Evolutionary conservation across 2,888 invertebrate genomes (phyloP).

Genomic region (Leistus spinibarbis): DNA sequence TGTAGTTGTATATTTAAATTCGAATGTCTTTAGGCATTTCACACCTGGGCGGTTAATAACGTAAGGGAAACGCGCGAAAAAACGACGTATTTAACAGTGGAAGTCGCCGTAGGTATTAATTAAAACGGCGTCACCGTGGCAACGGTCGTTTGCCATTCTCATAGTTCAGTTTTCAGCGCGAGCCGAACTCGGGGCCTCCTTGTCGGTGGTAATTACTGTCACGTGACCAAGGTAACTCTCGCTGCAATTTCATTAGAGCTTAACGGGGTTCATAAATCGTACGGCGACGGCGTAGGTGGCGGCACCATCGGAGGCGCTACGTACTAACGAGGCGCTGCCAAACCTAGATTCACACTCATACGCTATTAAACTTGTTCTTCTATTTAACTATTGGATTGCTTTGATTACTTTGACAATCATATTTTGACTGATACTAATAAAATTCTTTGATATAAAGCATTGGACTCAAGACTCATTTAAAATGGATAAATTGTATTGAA

Average conservation of each 20-base stretch:
- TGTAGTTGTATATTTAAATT: too few relatives aligned
- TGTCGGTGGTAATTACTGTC: constrained; percentile 48
- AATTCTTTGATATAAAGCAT: too few relatives aligned
- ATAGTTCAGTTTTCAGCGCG: constrained; percentile 17
- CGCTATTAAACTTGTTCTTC: background rate
- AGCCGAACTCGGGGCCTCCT: constrained; percentile 4
- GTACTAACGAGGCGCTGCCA: constrained; percentile 32
- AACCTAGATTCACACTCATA: background rate
- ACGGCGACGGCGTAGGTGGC: constrained; percentile 34
- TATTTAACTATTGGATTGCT: too few relatives aligned
- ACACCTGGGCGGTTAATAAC: too few relatives aligned
- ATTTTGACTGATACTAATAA: too few relatives aligned
- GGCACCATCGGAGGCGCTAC: constrained; percentile 37
- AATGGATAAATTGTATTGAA: too few relatives aligned
- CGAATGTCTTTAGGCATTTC: too few relatives aligned
- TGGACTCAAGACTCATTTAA: too few relatives aligned
- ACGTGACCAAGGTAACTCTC: constrained; percentile 48
- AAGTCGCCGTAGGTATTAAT: background rate
- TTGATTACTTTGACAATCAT: too few relatives aligned
- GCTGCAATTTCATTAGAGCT: constrained; percentile 61
- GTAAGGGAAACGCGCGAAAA: too few relatives aligned
- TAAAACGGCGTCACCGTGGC: background rate
- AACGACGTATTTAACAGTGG: background rate
- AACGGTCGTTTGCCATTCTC: background rate
- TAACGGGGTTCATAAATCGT: constrained; percentile 61